Conservation (phyloP, 2,113 vertebrate species). For the Lagenorhynchus albirostris region DNA sequence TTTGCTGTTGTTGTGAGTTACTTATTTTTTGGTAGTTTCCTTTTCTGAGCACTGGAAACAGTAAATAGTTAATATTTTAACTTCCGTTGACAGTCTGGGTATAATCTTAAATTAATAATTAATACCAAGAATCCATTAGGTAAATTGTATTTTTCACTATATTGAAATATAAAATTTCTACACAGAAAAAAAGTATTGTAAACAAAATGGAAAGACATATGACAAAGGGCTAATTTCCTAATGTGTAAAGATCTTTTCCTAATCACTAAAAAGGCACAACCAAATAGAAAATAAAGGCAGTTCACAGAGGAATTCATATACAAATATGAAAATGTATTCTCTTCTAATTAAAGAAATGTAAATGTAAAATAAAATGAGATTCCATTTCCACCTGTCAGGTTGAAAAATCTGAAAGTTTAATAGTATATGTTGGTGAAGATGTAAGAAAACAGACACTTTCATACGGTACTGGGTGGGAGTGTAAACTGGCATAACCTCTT, state of each 20-base stretch:
- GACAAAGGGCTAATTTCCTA: not conserved
- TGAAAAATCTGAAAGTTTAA: not conserved
- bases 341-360: not conserved
- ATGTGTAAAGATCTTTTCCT: not conserved
- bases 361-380: not conserved
- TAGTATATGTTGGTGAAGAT: not conserved
- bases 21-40: not conserved
- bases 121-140: not conserved
- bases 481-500: not conserved
- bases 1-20: not conserved
- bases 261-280: not conserved
- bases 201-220: not conserved
- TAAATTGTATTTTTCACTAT: not conserved
- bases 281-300: not conserved
- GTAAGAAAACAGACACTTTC: not conserved
- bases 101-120: not conserved
- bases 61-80: not conserved
- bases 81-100: not conserved
- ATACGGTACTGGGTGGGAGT: not conserved
- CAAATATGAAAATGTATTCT: not conserved
- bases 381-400: not conserved
- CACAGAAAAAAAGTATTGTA: not conserved
- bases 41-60: not conserved
- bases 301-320: not conserved
- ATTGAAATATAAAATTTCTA: conserved; percentile 1